These are phyloP conservation scores for Cephalopholis sonnerati DNA, from an alignment of 2,113 vertebrate species.

Conservation along the genomic window DNA sequence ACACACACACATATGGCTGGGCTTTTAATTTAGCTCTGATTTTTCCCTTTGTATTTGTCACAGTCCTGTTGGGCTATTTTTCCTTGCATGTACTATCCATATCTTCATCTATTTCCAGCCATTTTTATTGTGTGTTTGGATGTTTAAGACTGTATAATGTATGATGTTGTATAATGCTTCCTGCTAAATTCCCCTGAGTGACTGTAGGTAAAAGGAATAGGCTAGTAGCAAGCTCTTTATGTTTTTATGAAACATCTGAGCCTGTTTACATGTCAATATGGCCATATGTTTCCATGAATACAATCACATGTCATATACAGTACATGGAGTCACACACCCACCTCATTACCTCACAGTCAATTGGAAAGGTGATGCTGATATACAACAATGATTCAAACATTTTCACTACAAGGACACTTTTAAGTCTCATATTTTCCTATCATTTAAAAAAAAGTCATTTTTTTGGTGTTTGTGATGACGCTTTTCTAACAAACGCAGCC, in stretches of 20 bases:
- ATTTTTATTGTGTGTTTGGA: slow-evolving; percentile 56
- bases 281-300: slow-evolving; percentile 58
- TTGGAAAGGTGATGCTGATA: slow-evolving; percentile 6
- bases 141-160: slow-evolving; percentile 54
- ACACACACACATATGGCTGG: slow-evolving; percentile 53
- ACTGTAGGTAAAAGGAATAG: slow-evolving; percentile 69
- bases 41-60: slow-evolving; percentile 71
- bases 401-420: slow-evolving; percentile 18
- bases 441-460: background rate
- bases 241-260: slow-evolving; percentile 77
- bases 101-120: slow-evolving; percentile 58
- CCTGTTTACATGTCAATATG: slow-evolving; percentile 50
- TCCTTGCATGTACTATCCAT: slow-evolving; percentile 34
- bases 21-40: slow-evolving; percentile 73
- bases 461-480: background rate
- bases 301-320: slow-evolving; percentile 21
- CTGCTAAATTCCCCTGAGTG: slow-evolving; percentile 65
- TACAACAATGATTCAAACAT: slow-evolving; percentile 22
- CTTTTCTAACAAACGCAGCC: background rate
- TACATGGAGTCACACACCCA: slow-evolving; percentile 8
- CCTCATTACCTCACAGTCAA: slow-evolving; percentile 25
- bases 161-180: slow-evolving; percentile 63
- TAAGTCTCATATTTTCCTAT: background rate
- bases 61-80: slow-evolving; percentile 60
- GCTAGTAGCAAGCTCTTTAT: slow-evolving; percentile 70